A percentile compares a stretch with the other conserved stretches of the same genome.
Conservation (phyloP, 2,797 vertebrate genomes). For the Sphenopsis melanotis region DNA sequence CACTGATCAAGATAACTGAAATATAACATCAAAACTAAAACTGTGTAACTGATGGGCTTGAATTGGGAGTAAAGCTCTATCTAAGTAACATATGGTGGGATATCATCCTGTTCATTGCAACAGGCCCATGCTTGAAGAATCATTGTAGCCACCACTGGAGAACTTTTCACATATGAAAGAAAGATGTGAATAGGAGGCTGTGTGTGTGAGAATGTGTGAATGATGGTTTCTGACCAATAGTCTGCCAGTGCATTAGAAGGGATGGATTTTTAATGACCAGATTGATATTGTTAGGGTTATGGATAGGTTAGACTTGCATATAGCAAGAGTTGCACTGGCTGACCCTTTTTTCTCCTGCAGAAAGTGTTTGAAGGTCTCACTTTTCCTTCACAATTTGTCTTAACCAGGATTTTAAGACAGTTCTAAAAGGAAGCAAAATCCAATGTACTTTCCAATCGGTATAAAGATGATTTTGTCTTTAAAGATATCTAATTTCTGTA, state of each 20-base stretch:
- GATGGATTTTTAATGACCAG: neutral
- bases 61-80: neutral
- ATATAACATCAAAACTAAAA: neutral
- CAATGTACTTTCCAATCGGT: neutral
- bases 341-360: neutral
- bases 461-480: slow-evolving; percentile 10
- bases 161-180: neutral
- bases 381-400: neutral
- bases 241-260: neutral
- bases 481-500: slow-evolving; percentile 38
- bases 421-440: neutral
- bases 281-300: neutral
- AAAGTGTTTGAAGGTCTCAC: neutral
- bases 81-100: neutral
- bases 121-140: neutral
- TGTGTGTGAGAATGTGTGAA: neutral
- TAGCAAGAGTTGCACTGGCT: neutral
- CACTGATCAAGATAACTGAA: neutral
- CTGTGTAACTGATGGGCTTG: neutral
- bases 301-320: neutral
- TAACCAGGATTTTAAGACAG: neutral
- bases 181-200: neutral
- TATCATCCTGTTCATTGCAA: neutral
- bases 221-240: neutral
- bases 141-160: neutral